phyloP scores from a whole-genome alignment of 2,113 vertebrate species.

The Pachycephala philippinensis region DNA sequence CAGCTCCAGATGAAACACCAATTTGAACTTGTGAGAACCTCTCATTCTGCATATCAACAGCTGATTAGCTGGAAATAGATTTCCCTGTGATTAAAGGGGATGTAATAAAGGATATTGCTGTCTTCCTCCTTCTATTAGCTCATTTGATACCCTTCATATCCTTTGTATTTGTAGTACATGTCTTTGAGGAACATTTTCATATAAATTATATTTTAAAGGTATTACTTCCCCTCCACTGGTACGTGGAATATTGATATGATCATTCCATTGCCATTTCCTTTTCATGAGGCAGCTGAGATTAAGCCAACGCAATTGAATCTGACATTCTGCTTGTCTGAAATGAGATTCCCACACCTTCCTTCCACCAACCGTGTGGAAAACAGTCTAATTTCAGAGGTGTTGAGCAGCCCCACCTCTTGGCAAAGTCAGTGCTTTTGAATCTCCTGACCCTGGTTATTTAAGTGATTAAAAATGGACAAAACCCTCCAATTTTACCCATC shows the following conservation, averaged over 20 bases:
- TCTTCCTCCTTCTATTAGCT: not conserved
- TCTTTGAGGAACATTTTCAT: not conserved
- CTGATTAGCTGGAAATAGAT: conserved; percentile 2
- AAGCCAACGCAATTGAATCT: not conserved
- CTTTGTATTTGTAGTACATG: not conserved
- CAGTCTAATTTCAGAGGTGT: not conserved
- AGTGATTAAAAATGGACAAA: not conserved
- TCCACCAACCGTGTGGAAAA: not conserved
- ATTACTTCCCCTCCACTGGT: not conserved
- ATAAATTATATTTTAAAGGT: conserved; percentile 3
- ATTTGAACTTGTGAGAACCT: not conserved
- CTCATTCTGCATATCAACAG: not conserved
- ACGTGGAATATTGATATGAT: not conserved
- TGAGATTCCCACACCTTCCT: not conserved
- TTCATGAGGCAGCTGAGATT: not conserved
- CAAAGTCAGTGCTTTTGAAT: not conserved
- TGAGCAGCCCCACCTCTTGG: not conserved
- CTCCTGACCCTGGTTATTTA: not conserved
- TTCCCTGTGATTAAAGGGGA: conserved; percentile 9
- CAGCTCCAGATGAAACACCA: not conserved
- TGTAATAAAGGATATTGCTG: not conserved
- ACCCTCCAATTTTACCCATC: not conserved
- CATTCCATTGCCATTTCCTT: not conserved
- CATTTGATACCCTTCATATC: not conserved
- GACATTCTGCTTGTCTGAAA: not conserved